Base-by-base conservation (phyloP, 2,888 invertebrate species). In the Drosophila paucipuncta region DNA sequence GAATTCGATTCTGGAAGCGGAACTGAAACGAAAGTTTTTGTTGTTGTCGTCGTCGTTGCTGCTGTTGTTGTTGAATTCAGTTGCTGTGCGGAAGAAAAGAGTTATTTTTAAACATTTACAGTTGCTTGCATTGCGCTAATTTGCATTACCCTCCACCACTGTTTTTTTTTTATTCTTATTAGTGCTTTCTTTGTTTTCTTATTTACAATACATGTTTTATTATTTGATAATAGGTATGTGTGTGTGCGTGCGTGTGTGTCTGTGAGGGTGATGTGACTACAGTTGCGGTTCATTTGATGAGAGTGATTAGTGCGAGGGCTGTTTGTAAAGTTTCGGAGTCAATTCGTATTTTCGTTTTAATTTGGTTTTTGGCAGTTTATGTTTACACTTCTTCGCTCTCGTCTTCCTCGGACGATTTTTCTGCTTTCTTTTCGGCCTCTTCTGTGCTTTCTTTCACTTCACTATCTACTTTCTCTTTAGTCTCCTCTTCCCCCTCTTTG, bases 131-230 rank as follows among this genome's bases (percentile, higher is more conserved):
- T 43, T 43, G 43, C 28, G 16, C 35, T 13, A 49, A 28, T 30
- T 61, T 60, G 43, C 53, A 47, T 76, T 80, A 76, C 83, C 85
- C 85, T 65, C 52, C 74, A 83, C 88, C 85, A 73, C 43, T 39
- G 49, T 64, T 64, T 47, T 41, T 53, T 59, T 62, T 49, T 75
- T 66, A 37, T 55, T 64, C 62, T 58, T 60, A 82, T 81, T 75
- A 87, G 75, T 83, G 60, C 47, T 58, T 71, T 62, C 41, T 41
- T 73, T 62, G 18, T 63, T 61, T 49, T 82, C 68, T 75, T 78
- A 89, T 85, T 87, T 85, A 85, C 90, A 85, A 68, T 73, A 79
- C 69, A 69, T 75, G 72, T 75, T 73, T 63, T 52, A 83, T 73
- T 76, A 82, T 80, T 71, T 58, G 65, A 74, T 89, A 73, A 55